Evolutionary conservation across 2,888 invertebrate genomes (phyloP).

Genomic region (Molorchus minor): DNA sequence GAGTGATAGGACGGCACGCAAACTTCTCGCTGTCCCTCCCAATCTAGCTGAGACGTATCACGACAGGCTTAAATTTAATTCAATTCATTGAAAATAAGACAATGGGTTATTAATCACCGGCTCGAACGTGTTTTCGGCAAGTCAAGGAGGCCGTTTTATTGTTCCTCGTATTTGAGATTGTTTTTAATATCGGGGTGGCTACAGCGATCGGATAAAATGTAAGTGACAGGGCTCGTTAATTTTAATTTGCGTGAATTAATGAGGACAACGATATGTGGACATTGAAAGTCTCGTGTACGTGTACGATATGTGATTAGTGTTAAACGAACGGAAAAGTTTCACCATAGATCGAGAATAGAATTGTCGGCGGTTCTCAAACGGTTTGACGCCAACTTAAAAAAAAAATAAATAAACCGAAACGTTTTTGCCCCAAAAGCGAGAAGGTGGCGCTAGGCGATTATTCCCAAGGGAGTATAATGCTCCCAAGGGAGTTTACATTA

Average conservation of each 20-base stretch:
- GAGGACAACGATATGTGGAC: too few species aligned
- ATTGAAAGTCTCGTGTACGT: too few species aligned
- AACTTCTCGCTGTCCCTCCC: constrained; percentile 8
- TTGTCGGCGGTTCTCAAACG: too few species aligned
- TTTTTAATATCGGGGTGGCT: background rate
- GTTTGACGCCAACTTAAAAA: too few species aligned
- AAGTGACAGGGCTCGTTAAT: constrained; percentile 9
- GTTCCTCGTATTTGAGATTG: constrained; percentile 9
- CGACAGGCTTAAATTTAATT: constrained; percentile 19
- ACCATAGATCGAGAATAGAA: too few species aligned
- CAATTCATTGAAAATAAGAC: constrained; percentile 14
- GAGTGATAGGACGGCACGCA: constrained; percentile 4
- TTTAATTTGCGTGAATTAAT: constrained; percentile 4
- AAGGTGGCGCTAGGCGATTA: too few species aligned
- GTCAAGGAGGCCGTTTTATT: constrained; percentile 11
- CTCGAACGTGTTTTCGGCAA: constrained; percentile 10
- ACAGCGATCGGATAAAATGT: constrained; percentile 3
- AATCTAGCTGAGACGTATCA: background rate
- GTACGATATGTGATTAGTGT: too few species aligned
- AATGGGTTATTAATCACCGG: constrained; percentile 15
- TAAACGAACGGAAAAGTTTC: too few species aligned
- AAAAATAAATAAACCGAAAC: too few species aligned
- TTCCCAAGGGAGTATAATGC: too few species aligned
- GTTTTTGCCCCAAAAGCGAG: too few species aligned
- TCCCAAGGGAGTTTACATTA: too few species aligned